These are phyloP conservation scores for Cephus nigrinus DNA, from an alignment of 2,888 invertebrate genomes.

Conservation along the genomic window DNA sequence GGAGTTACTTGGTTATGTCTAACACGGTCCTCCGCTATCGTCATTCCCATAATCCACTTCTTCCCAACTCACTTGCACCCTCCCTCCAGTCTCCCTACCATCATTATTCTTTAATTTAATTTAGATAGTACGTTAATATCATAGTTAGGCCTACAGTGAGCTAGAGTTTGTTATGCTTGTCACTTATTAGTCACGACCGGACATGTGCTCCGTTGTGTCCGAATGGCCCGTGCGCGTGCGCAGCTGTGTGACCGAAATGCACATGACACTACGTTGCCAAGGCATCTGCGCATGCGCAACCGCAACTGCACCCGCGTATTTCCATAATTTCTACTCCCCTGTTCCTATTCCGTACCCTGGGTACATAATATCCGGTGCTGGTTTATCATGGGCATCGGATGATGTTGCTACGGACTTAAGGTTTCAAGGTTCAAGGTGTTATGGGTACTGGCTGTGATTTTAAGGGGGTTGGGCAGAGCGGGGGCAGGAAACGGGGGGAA, in stretches of 20 bases:
- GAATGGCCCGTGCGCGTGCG: not conserved
- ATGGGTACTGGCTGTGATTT: not conserved
- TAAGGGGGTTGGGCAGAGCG: not conserved
- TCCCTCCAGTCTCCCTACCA: slow-evolving; percentile 14
- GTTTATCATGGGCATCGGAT: not conserved
- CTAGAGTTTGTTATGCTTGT: slow-evolving; percentile 47
- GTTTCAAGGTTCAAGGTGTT: not conserved
- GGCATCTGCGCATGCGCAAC: not conserved
- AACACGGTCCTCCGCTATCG: slow-evolving; percentile 24
- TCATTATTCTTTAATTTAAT: slow-evolving; percentile 44
- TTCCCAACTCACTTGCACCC: slow-evolving; percentile 10
- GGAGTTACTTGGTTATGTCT: slow-evolving; percentile 31
- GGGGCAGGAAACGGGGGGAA: not conserved
- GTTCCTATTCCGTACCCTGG: not conserved
- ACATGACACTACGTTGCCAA: not conserved
- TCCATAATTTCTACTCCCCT: not conserved
- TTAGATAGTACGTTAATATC: slow-evolving; percentile 59
- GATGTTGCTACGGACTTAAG: not conserved
- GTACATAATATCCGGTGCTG: not conserved
- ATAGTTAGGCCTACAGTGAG: slow-evolving; percentile 65
- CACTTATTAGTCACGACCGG: not conserved
- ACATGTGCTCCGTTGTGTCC: not conserved
- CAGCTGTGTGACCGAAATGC: not conserved
- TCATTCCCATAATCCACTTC: slow-evolving; percentile 28
- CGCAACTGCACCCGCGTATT: not conserved